Evolutionary conservation across 2,113 vertebrate species (phyloP), one percentile per base, ranked within the genome.

Genomic region (Laterallus jamaicensis): DNA sequence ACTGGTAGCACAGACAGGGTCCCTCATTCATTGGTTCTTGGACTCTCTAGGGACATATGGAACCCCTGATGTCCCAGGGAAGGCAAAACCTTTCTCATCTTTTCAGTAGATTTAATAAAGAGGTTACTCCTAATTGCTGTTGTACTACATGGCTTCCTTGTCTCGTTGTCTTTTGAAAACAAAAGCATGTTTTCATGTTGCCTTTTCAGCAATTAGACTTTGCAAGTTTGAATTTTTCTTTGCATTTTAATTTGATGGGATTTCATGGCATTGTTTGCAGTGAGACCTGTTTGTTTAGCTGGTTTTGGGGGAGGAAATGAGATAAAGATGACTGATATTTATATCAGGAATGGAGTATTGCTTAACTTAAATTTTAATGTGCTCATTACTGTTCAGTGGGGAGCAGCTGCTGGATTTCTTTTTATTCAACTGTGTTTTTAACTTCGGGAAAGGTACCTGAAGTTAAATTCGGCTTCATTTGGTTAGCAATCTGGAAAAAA

Each of bases 321-420:
- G 37, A 22, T 64, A 44, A 89, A 91, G 70, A 64, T 80, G 82
- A 66, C 59, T 70, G 76, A 90, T 94, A 88, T 70, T 88, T 88
- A 76, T 52, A 76, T 42, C 40, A 82, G 70, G 58, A 88, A 50
- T 50, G 37, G 78, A 90, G 42, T 77, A 94, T 86, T 93, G 87
- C 90, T 90, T 89, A 73, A 63, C 67, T 95, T 93, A 95, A 94
- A 92, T 90, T 96, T 97, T 94, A 94, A 92, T 96, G 68, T 49
- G 15, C 24, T 88, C 52, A 59, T 90, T 88, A 88, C 22, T 77
- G 40, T 74, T 93, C 54, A 66, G n/a, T 54, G 52, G 49, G 47
- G 68, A 95, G 42, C 76, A 96, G 85, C 75, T 92, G 85, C 79
- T 81, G 59, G 40, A 50, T 80, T 96, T 93, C 44, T 40, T 80